These are phyloP conservation scores for Lycia hirtaria DNA, from an alignment of 2,888 invertebrate species.

Conservation along the genomic window DNA sequence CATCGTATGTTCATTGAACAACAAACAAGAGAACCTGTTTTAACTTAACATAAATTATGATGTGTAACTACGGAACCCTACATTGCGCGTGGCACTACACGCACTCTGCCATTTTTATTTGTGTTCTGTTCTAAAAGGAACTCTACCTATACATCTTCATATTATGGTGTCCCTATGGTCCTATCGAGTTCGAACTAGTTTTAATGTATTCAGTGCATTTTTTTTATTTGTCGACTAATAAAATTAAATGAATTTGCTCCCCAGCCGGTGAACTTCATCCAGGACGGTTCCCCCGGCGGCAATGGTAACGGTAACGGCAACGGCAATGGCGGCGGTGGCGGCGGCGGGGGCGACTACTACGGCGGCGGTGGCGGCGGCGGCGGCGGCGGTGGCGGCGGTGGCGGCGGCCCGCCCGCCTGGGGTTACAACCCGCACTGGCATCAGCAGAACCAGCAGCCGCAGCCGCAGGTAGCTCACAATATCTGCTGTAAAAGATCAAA, in stretches of 20 bases:
- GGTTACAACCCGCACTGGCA: constrained; percentile 85
- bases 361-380: constrained; percentile 48
- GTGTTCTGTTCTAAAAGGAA: too few species aligned
- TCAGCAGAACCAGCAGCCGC: constrained; percentile 76
- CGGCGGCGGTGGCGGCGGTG: constrained; percentile 52
- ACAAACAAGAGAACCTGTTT: too few species aligned
- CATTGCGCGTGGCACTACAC: too few species aligned
- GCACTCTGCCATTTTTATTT: too few species aligned
- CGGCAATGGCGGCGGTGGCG: constrained; percentile 49
- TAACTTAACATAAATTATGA: too few species aligned
- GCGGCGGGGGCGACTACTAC: constrained; percentile 45
- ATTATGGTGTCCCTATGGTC: too few species aligned
- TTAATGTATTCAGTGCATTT: not conserved
- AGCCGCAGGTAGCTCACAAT: constrained; percentile 81
- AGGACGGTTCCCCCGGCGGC: constrained; percentile 57
- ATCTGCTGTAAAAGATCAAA: too few species aligned
- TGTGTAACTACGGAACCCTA: too few species aligned
- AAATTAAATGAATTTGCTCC: not conserved
- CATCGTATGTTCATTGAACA: too few species aligned
- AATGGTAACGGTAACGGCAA: constrained; percentile 49
- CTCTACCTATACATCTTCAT: too few species aligned
- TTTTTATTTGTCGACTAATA: not conserved
- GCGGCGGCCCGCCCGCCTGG: constrained; percentile 76
- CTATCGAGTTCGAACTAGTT: not conserved
- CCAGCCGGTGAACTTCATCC: constrained; percentile 81